Evolutionary conservation across 1,140 invertebrate species (phyloP).

Genomic region (Sycophila sp.): DNA sequence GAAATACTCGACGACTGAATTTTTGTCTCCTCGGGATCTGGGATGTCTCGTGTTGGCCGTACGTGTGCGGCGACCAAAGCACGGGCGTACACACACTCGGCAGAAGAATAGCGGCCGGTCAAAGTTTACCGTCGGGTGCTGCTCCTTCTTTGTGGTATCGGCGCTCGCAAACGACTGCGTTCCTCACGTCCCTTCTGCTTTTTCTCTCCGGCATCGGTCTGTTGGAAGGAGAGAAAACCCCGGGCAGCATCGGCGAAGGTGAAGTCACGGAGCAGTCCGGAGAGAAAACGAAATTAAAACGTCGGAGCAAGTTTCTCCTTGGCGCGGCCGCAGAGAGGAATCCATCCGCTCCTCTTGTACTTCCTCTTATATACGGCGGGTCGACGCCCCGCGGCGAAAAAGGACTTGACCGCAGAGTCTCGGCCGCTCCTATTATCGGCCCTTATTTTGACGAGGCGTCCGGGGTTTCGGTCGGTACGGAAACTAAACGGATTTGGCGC

Average conservation of each 20-base stretch:
- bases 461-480: background rate
- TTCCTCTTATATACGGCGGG: slow-evolving; percentile 3
- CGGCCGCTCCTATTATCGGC: slow-evolving; percentile 54
- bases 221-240: background rate
- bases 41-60: slow-evolving; percentile 43
- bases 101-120: slow-evolving; percentile 40
- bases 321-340: slow-evolving; percentile 30
- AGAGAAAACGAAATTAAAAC: slow-evolving; percentile 62
- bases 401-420: slow-evolving; percentile 58
- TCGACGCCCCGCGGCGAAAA: slow-evolving; percentile 51
- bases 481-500: slow-evolving; percentile 13
- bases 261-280: slow-evolving; percentile 28
- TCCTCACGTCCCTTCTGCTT: background rate
- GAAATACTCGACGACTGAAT: slow-evolving; percentile 36
- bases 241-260: background rate
- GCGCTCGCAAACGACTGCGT: slow-evolving; percentile 6
- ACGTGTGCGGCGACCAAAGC: slow-evolving; percentile 41
- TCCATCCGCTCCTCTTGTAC: background rate
- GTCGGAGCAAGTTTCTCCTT: slow-evolving; percentile 51
- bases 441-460: background rate
- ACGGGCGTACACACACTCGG: slow-evolving; percentile 4
- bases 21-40: slow-evolving; percentile 35
- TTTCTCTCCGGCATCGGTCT: background rate
- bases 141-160: slow-evolving; percentile 46
- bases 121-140: slow-evolving; percentile 50